Percentiles rank a stretch among this genome's conserved stretches.
phyloP scores from a whole-genome alignment of 2,113 vertebrate species.

The Prunella fulvescens region DNA sequence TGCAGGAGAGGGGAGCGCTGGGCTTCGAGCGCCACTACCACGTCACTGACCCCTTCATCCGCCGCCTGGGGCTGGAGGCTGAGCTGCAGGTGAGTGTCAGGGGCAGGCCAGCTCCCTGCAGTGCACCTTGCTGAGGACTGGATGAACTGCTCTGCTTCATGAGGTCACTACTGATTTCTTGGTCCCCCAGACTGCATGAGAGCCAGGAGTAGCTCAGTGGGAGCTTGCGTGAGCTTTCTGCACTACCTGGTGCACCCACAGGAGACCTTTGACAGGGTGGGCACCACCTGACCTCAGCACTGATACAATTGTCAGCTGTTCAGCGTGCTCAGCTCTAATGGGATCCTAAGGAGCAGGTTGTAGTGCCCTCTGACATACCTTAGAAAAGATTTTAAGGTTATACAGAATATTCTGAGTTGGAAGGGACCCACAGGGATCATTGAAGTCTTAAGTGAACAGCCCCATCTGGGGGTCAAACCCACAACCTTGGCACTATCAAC shows the following conservation, averaged over 20 bases:
- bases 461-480: neutral
- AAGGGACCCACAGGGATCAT: neutral
- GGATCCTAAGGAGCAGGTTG: neutral
- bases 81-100: constrained; percentile 86
- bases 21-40: constrained; percentile 91
- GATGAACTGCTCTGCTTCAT: rapidly evolving
- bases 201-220: neutral
- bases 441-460: neutral
- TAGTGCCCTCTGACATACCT: neutral
- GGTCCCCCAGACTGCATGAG: neutral
- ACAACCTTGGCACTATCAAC: neutral
- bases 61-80: constrained; percentile 91
- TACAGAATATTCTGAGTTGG: neutral
- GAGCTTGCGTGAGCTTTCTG: neutral
- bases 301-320: neutral
- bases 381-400: neutral
- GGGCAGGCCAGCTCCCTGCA: neutral
- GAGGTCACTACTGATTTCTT: neutral
- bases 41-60: constrained; percentile 95
- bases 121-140: rapidly evolving
- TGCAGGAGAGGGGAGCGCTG: constrained; percentile 85
- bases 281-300: neutral
- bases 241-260: neutral
- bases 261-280: neutral
- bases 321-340: neutral